Percentiles rank a stretch among this genome's conserved stretches.
Conservation (phyloP, 2,113 vertebrate species). For the Micronycteris hirsuta region DNA sequence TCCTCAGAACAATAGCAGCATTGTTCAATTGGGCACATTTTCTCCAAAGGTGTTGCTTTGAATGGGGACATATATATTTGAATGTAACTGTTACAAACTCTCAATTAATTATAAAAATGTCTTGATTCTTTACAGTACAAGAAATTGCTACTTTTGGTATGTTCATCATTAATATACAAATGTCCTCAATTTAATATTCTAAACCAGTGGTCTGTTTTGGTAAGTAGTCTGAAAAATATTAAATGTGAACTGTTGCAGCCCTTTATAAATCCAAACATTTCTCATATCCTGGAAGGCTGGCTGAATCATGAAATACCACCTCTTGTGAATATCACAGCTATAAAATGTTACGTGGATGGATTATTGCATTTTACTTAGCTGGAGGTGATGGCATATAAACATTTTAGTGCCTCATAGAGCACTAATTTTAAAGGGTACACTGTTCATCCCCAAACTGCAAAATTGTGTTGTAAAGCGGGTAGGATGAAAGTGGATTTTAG, state of each 20-base stretch:
- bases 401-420: background rate
- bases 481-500: background rate
- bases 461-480: background rate
- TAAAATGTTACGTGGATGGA: constrained; percentile 21
- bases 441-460: constrained; percentile 25
- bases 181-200: background rate
- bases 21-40: background rate
- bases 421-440: background rate
- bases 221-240: background rate
- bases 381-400: background rate
- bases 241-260: background rate
- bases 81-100: background rate
- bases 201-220: background rate
- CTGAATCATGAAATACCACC: constrained; percentile 32
- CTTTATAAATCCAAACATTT: constrained; percentile 6
- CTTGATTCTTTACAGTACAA: background rate
- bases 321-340: background rate
- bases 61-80: background rate
- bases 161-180: background rate
- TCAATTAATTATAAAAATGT: background rate
- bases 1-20: background rate
- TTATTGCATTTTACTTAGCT: background rate
- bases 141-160: background rate
- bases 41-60: background rate
- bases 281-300: background rate